A percentile compares a stretch with the other conserved stretches of the same genome.
phyloP scores from a whole-genome alignment of 2,113 vertebrate genomes.

The Halichoeres trimaculatus region DNA sequence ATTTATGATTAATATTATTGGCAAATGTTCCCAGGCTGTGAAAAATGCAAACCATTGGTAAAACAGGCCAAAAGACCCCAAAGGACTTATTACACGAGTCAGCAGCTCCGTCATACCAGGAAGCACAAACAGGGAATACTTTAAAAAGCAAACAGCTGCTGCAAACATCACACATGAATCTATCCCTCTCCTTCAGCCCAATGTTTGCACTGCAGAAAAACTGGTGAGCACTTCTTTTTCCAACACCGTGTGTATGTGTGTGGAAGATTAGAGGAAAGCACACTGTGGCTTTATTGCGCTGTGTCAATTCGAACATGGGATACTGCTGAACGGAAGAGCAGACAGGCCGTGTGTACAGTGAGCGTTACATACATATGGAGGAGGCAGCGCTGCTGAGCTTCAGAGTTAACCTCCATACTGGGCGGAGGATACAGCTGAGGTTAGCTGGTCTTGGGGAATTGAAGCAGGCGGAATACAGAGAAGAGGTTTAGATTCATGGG shows the following conservation, averaged over 20 bases:
- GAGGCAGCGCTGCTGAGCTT: neutral
- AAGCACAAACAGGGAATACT: constrained; percentile 60
- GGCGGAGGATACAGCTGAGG: neutral
- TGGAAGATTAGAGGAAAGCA: constrained; percentile 31
- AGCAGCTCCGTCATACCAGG: constrained; percentile 60
- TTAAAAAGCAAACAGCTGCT: constrained; percentile 63
- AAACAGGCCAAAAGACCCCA: constrained; percentile 59
- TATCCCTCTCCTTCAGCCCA: constrained; percentile 9
- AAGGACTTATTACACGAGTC: constrained; percentile 73
- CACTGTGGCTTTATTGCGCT: neutral
- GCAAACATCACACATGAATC: constrained; percentile 44
- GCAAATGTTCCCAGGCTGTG: constrained; percentile 58
- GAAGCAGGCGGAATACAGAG: neutral
- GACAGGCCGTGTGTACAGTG: neutral
- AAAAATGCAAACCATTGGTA: constrained; percentile 64
- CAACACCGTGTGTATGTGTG: constrained; percentile 2
- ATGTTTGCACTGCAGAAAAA: constrained; percentile 50
- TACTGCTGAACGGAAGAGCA: constrained; percentile 5
- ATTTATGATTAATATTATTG: constrained; percentile 67
- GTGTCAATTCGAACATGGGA: neutral
- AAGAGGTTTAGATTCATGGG: neutral
- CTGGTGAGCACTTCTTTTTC: neutral
- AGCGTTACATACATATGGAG: constrained; percentile 4
- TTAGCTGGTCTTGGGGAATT: neutral
- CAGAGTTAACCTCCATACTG: neutral